phyloP scores from a whole-genome alignment of 1,140 invertebrate genomes.

The Drosophila nasuta region DNA sequence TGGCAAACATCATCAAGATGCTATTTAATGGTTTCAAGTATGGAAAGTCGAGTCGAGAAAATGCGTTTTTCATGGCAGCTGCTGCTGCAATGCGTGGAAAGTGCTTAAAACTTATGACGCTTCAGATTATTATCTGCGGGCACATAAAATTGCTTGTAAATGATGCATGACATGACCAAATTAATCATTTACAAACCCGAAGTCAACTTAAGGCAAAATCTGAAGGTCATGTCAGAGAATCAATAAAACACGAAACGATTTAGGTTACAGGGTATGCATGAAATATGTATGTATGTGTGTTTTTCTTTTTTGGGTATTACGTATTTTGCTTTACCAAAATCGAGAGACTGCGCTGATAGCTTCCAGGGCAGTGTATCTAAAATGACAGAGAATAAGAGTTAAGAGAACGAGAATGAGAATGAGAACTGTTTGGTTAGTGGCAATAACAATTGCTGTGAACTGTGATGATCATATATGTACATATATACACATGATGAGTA shows the following conservation, averaged over 20 bases:
- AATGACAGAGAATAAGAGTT: slow-evolving; percentile 63
- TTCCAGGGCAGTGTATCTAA: slow-evolving; percentile 69
- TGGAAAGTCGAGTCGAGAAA: slow-evolving; percentile 37
- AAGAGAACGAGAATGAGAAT: slow-evolving; percentile 12
- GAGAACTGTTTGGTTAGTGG: slow-evolving; percentile 41
- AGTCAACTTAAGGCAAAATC: slow-evolving; percentile 16
- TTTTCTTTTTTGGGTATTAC: slow-evolving; percentile 19
- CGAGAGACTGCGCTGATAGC: slow-evolving; percentile 71
- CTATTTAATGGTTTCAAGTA: slow-evolving; percentile 22
- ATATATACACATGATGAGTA: slow-evolving; percentile 1
- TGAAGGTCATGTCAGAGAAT: slow-evolving; percentile 59
- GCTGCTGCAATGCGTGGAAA: slow-evolving; percentile 29
- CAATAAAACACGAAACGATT: slow-evolving; percentile 55
- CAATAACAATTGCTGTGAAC: slow-evolving; percentile 36
- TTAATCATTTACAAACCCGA: slow-evolving; percentile 38
- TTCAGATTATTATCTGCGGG: slow-evolving; percentile 33
- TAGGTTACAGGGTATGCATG: slow-evolving; percentile 35
- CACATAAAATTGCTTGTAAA: slow-evolving; percentile 35
- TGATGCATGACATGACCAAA: slow-evolving; percentile 37
- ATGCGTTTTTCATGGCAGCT: slow-evolving; percentile 14
- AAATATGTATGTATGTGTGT: not conserved
- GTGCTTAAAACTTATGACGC: slow-evolving; percentile 42
- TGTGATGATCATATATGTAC: slow-evolving; percentile 30
- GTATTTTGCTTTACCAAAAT: slow-evolving; percentile 63
- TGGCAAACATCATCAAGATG: slow-evolving; percentile 28